These are phyloP conservation scores for Ctenopoma multispine DNA, from an alignment of 2,797 vertebrate genomes.

Conservation along the genomic window DNA sequence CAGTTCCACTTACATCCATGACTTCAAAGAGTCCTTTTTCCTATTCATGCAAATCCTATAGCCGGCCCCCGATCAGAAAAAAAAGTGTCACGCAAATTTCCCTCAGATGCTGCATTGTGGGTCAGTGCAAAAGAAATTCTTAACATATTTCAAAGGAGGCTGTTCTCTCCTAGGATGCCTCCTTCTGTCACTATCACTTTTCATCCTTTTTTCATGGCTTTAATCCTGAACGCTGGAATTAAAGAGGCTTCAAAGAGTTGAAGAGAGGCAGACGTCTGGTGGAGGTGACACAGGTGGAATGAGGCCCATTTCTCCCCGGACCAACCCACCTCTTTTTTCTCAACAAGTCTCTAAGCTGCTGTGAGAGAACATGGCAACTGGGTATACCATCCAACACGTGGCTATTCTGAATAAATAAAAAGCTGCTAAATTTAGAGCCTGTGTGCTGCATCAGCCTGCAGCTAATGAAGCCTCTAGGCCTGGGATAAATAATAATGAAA, in stretches of 20 bases:
- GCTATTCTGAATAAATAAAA: slow-evolving; percentile 73
- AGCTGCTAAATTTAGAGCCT: slow-evolving; percentile 71
- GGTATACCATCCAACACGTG: slow-evolving; percentile 50
- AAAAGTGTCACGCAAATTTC: slow-evolving; percentile 62
- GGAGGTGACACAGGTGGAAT: slow-evolving; percentile 69
- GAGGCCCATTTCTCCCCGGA: slow-evolving; percentile 53
- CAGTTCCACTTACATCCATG: slow-evolving; percentile 52
- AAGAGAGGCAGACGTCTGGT: slow-evolving; percentile 56
- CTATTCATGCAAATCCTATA: slow-evolving; percentile 72
- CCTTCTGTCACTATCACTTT: slow-evolving; percentile 67
- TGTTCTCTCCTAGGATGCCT: slow-evolving; percentile 62
- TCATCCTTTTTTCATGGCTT: slow-evolving; percentile 68
- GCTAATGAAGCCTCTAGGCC: slow-evolving; percentile 76
- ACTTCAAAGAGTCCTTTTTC: slow-evolving; percentile 75
- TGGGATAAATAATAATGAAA: slow-evolving; percentile 81
- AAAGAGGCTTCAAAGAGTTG: slow-evolving; percentile 77
- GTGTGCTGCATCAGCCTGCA: slow-evolving; percentile 59
- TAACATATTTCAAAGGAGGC: slow-evolving; percentile 70
- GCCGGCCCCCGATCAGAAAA: slow-evolving; percentile 31
- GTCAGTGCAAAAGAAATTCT: slow-evolving; percentile 75
- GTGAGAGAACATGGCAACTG: slow-evolving; percentile 42
- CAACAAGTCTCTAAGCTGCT: slow-evolving; percentile 44
- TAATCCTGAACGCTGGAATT: slow-evolving; percentile 74
- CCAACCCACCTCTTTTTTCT: slow-evolving; percentile 52
- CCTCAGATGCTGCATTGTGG: slow-evolving; percentile 73